Evolutionary conservation across 1,140 invertebrate genomes (phyloP), one percentile per base, ranked within the genome.

Genomic region (Drosophila erecta): DNA sequence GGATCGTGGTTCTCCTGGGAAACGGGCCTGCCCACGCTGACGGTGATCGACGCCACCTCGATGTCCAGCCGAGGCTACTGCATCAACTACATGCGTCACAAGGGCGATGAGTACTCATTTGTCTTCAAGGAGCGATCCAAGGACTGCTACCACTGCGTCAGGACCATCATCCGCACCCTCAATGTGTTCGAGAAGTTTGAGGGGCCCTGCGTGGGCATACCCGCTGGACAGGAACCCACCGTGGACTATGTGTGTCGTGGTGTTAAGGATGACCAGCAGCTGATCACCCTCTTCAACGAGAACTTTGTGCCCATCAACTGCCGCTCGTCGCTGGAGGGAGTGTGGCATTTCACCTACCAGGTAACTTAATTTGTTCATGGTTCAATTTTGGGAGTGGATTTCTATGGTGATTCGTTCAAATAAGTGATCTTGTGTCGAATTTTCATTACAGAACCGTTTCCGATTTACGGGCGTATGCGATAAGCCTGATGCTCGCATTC

Each of bases 1-100:
- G 97, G 97, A 57, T 94, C 96, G 37, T 98, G 97, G 97, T 98
- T 97, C 93, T 97, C 96, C 10, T 96, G 97, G 94, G 97, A 98
- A 94, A 96, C 96, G 93, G 96, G 97, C 17, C 93, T 94, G 80
- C 96, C 97, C 85, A 97, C 96, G 1, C 93, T 95, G 49, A 98
- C 97, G 5, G 95, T 96, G 84, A 95, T 98, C 33, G 95, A 98
- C 93, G 95, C 95, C 0, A 95, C 94, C 43, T 93, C 94, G 27
- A 97, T 98, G 96, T 94, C 95, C 14, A 93, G 93, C 75, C 93
- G 95, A 90, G 97, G 97, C 43, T 87, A 91, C 55, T 98, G 96
- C 91, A 93, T 97, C 15, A 94, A 95, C 71, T 94, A 96, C 44
- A 92, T 94, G 75, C 94, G 95, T 74, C 95, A 96, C 74, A 95